Evolutionary conservation across 2,113 vertebrate genomes (phyloP).

Genomic region (Butastur rufipennis): DNA sequence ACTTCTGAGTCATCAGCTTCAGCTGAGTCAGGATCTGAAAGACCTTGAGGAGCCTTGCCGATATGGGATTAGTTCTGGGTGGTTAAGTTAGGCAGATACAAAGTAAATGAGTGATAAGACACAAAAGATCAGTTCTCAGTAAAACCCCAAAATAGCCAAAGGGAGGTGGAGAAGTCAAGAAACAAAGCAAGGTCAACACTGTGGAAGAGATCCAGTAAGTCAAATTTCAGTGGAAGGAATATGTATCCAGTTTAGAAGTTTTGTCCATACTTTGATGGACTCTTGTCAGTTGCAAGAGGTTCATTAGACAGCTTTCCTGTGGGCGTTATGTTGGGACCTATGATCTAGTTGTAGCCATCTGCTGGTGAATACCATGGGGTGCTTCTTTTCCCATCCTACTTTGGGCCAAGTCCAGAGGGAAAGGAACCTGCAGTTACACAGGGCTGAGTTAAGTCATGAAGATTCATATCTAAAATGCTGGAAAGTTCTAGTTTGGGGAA

Average conservation of each 20-base stretch:
- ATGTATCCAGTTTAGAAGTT: background rate
- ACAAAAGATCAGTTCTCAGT: background rate
- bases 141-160: background rate
- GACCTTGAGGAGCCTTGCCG: background rate
- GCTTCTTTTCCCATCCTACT: background rate
- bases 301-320: background rate
- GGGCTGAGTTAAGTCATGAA: background rate
- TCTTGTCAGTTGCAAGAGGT: background rate
- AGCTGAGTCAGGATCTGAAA: background rate
- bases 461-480: background rate
- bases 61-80: background rate
- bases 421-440: background rate
- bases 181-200: background rate
- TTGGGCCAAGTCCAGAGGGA: background rate
- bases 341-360: background rate
- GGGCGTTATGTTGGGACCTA: background rate
- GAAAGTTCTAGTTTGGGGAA: too few relatives aligned
- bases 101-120: background rate
- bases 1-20: too few relatives aligned
- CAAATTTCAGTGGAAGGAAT: background rate
- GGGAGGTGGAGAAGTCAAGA: background rate
- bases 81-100: background rate
- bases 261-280: background rate
- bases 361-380: too few relatives aligned
- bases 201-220: background rate